Evolutionary conservation across 23 tunicate species (phyloP).

Genomic region (Pegea sp.): DNA sequence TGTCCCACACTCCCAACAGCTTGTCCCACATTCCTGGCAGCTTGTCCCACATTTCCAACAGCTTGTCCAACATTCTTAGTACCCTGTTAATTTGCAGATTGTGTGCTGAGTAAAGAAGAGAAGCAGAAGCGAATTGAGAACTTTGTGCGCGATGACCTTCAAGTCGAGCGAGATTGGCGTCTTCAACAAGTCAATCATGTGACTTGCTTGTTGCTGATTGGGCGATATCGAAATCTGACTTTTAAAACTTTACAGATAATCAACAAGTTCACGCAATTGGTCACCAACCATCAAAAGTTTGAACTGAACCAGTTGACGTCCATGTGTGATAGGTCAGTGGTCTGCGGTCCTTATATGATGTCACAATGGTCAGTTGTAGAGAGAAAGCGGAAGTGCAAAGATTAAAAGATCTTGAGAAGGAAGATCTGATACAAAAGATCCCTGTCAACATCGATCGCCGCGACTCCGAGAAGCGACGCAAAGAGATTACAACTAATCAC

Average conservation of each 20-base stretch:
- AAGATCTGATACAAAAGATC: conserved; percentile 7
- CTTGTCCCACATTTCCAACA: too few species aligned
- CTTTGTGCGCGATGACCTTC: too few species aligned
- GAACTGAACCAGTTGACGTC: conserved; percentile 21
- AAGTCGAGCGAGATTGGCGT: too few species aligned
- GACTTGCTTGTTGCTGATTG: too few species aligned
- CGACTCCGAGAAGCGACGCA: conserved; percentile 17
- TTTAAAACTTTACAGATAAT: conserved; percentile 45
- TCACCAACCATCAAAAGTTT: conserved; percentile 20
- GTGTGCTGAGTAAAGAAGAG: too few species aligned
- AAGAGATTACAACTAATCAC: conserved; percentile 24
- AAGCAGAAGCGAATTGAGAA: too few species aligned
- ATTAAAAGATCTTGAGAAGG: conserved; percentile 42
- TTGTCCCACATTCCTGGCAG: too few species aligned
- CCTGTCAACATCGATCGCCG: conserved; percentile 16
- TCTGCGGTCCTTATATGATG: neutral
- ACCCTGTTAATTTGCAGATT: too few species aligned
- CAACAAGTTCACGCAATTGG: conserved; percentile 20
- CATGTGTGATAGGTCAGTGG: conserved; percentile 6
- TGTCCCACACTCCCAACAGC: too few species aligned
- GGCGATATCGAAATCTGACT: too few species aligned
- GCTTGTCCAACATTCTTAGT: too few species aligned
- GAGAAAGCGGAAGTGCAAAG: conserved; percentile 27
- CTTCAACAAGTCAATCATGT: too few species aligned
- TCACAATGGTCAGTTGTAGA: conserved; percentile 2